Conservation (phyloP, 2,113 vertebrate species). For the Nothoprocta pentlandii region DNA sequence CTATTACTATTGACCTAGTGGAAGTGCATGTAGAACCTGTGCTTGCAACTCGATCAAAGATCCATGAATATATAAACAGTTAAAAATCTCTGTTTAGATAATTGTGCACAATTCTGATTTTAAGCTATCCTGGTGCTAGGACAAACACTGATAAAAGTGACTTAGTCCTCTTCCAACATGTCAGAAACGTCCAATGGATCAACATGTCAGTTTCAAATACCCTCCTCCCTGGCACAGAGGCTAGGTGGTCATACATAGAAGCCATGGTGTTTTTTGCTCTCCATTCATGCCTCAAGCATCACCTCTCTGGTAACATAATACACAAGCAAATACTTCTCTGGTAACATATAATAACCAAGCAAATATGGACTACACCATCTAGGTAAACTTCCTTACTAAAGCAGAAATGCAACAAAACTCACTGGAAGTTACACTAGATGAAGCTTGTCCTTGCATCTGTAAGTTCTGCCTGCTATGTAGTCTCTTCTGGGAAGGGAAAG, state of each 20-base stretch:
- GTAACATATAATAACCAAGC: neutral
- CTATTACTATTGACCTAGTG: neutral
- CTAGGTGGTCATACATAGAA: accelerated
- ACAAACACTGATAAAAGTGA: neutral
- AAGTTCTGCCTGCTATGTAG: neutral
- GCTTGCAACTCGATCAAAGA: neutral
- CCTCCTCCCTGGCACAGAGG: neutral
- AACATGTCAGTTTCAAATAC: neutral
- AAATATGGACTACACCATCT: neutral
- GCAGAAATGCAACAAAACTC: neutral
- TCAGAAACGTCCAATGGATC: neutral
- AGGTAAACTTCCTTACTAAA: neutral
- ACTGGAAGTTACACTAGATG: neutral
- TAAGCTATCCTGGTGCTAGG: neutral
- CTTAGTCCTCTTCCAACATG: neutral
- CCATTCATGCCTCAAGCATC: neutral
- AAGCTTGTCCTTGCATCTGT: neutral
- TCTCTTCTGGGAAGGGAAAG: neutral
- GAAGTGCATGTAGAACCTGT: neutral
- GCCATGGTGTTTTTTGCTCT: neutral
- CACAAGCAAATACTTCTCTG: neutral
- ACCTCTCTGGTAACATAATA: neutral
- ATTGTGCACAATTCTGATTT: neutral
- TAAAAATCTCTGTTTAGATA: neutral
- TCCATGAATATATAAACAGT: neutral